Evolutionary conservation across 2,888 invertebrate genomes (phyloP).

Genomic region (Sepioteuthis lessoniana): DNA sequence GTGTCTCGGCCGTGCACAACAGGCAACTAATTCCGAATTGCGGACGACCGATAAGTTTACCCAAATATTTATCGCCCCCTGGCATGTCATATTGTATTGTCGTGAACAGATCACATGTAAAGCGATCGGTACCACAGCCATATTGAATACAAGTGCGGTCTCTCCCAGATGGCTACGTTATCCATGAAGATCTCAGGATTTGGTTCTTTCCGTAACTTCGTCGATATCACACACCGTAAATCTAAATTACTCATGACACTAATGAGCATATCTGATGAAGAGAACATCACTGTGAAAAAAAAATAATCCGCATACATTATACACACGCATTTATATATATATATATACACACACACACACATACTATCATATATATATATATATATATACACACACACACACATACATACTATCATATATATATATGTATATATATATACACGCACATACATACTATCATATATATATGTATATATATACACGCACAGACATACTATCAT

Average conservation of each 20-base stretch:
- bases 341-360: too few species aligned
- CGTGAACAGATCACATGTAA: background rate
- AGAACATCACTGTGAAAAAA: background rate
- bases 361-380: too few species aligned
- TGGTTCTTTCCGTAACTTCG: background rate
- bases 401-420: too few species aligned
- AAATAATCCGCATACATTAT: too few species aligned
- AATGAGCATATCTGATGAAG: conserved; percentile 33
- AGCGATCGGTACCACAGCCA: background rate
- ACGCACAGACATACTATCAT: too few species aligned
- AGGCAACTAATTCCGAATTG: background rate
- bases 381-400: too few species aligned
- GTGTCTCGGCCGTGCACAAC: background rate
- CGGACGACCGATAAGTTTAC: background rate
- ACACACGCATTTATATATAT: too few species aligned
- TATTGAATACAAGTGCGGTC: background rate
- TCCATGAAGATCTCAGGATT: background rate
- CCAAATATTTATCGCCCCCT: conserved; percentile 20
- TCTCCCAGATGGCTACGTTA: too few species aligned
- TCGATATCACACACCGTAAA: background rate
- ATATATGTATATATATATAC: too few species aligned
- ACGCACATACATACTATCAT: too few species aligned
- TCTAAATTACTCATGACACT: background rate
- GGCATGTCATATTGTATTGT: conserved; percentile 6
- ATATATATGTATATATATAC: too few species aligned